Evolutionary conservation across 2,113 vertebrate genomes (phyloP).

Genomic region (Brachypteracias leptosomus): DNA sequence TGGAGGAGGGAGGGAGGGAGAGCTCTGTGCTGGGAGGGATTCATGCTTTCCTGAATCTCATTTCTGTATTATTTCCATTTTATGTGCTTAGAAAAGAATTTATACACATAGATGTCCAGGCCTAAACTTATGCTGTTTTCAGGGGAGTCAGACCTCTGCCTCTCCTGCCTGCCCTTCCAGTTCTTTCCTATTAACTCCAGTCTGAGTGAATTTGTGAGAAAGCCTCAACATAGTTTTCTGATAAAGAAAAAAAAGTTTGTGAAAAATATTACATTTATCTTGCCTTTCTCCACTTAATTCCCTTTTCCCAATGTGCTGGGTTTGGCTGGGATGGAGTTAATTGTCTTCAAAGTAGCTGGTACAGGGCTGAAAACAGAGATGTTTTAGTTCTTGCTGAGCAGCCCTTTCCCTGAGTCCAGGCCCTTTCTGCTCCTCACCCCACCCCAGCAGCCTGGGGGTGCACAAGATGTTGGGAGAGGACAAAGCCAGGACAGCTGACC

Average conservation of each 20-base stretch:
- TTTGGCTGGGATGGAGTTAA: not conserved
- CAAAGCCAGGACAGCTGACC: not conserved
- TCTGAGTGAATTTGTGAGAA: not conserved
- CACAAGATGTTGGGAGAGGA: not conserved
- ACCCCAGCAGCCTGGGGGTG: not conserved
- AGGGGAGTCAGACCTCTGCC: not conserved
- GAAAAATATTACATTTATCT: not conserved
- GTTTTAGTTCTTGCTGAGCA: not conserved
- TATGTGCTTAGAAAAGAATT: not conserved
- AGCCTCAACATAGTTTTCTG: not conserved
- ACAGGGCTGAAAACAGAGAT: not conserved
- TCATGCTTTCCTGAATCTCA: not conserved
- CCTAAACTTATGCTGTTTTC: not conserved
- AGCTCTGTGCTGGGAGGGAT: not conserved
- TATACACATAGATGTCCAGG: not conserved
- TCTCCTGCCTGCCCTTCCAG: not conserved
- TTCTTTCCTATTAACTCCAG: not conserved
- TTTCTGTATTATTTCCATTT: conserved; percentile 5
- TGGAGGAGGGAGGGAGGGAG: not conserved
- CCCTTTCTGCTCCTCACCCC: not conserved
- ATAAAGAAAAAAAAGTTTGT: not conserved
- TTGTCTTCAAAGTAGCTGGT: not conserved
- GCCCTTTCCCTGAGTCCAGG: not conserved
- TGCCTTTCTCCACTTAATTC: not conserved
- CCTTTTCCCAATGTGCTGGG: not conserved